Base-by-base conservation (phyloP, 2,888 invertebrate species). In the Agrotis clavis region DNA sequence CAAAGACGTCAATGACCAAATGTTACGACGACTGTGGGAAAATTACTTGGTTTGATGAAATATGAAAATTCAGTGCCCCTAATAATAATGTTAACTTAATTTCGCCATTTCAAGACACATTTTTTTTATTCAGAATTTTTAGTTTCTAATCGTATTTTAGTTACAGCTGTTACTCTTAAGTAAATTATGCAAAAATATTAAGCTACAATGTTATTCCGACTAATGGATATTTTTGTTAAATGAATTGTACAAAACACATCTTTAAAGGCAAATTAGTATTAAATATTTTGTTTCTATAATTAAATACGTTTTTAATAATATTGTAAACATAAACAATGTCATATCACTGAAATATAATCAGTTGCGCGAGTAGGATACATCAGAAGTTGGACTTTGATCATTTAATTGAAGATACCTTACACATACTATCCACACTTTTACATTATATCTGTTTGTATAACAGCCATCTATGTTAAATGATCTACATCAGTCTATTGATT, bases 371-470 rank as follows among this genome's bases (percentile, higher is more conserved):
- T 35, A 50, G 16, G 19, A 54, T 48, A 48, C 18, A 0, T 18
- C 16, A 35, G 14, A 45, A 45, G 6, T 50, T 51, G 78, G 78
- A 74, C 74, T 77, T 74, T 57, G 71, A 2, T n/a, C 56, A 1
- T 7, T 70, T 41, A 25, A 74, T 70, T 62, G 25, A 47, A 35
- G 13, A 16, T 41, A 18, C 48, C 35, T 51, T 18, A n/a, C 21
- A 35, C 11, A 56, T 1, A 54, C 3, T 54, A 30, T 7, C 7
- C 1, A 35, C n/a, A n/a, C n/a, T n/a, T n/a, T n/a, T 6, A 35
- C 16, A 45, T 25, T 3, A 41, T 35, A 45, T 63, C 16, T 54
- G 47, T 19, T 41, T 67, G 14, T 35, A 16, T 7, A 47, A 18
- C 14, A 54, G 4, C 45, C 18, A 57, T 25, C 0, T 50, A 7